Evolutionary conservation across 2,888 invertebrate genomes (phyloP).

Genomic region (Exephanes ischioxanthus): DNA sequence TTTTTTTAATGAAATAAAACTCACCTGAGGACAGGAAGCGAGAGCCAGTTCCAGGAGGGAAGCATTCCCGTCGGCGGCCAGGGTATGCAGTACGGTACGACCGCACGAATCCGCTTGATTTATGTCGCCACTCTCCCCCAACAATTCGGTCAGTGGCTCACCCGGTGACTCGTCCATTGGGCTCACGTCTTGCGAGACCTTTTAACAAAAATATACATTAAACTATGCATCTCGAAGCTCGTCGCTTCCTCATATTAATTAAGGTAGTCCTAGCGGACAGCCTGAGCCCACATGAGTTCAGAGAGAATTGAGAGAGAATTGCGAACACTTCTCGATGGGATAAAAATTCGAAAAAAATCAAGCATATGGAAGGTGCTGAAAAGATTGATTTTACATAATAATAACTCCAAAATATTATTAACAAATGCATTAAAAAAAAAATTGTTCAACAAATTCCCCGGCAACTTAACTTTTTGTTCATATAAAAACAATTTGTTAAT

Average conservation of each 20-base stretch:
- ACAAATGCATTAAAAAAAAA: too few relatives aligned
- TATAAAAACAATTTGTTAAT: too few relatives aligned
- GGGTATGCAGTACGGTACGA: slow-evolving; percentile 91
- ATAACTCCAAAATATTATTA: too few relatives aligned
- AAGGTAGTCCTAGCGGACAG: too few relatives aligned
- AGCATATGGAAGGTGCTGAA: too few relatives aligned
- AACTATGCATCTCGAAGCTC: background rate
- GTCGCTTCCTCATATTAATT: background rate
- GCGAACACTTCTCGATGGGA: too few relatives aligned
- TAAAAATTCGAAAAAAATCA: too few relatives aligned
- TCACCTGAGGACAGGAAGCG: slow-evolving; percentile 87
- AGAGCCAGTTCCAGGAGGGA: slow-evolving; percentile 88
- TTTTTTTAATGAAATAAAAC: background rate
- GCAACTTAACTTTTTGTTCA: too few relatives aligned
- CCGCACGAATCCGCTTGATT: slow-evolving; percentile 87
- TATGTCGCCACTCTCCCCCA: slow-evolving; percentile 85
- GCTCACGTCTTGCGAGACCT: slow-evolving; percentile 84
- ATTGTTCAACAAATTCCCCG: too few relatives aligned
- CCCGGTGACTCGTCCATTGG: slow-evolving; percentile 83
- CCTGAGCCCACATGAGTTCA: too few relatives aligned
- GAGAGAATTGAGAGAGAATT: too few relatives aligned
- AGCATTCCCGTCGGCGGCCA: slow-evolving; percentile 92
- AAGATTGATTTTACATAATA: too few relatives aligned
- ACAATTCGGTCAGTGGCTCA: slow-evolving; percentile 84
- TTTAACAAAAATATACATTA: slow-evolving; percentile 33